phyloP scores from a whole-genome alignment of 2,113 vertebrate genomes.

The Lophius piscatorius region DNA sequence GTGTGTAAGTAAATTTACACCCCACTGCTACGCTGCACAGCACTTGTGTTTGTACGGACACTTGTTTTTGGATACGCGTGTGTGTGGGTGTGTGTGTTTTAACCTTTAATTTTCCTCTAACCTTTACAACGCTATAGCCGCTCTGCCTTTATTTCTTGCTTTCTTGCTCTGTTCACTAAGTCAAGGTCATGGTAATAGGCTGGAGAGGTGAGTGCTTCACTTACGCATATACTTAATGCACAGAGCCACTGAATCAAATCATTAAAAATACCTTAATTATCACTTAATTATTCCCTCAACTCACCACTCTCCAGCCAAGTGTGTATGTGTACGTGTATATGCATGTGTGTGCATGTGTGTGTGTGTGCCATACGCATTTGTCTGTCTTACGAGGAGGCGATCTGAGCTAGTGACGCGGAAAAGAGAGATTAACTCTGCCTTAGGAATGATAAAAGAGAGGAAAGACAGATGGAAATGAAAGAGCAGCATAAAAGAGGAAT shows the following conservation, averaged over 20 bases:
- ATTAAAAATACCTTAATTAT: constrained; percentile 86
- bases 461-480: constrained; percentile 72
- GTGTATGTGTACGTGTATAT: constrained; percentile 34
- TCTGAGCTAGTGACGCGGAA: constrained; percentile 72
- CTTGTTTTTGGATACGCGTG: constrained; percentile 37
- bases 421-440: constrained; percentile 76
- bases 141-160: constrained; percentile 56
- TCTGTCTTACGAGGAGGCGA: constrained; percentile 68
- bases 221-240: constrained; percentile 76
- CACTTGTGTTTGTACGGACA: constrained; percentile 35
- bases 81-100: constrained; percentile 41
- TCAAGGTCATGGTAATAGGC: constrained; percentile 85
- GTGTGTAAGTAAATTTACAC: constrained; percentile 66
- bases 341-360: constrained; percentile 17
- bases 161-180: constrained; percentile 66
- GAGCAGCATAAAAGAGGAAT: constrained; percentile 49
- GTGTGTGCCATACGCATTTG: constrained; percentile 65
- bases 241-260: constrained; percentile 85
- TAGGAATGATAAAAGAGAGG: constrained; percentile 72
- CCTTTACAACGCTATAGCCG: constrained; percentile 75
- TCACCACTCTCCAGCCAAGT: constrained; percentile 61
- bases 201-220: constrained; percentile 82
- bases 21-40: constrained; percentile 46
- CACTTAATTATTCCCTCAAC: constrained; percentile 83
- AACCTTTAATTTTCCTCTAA: constrained; percentile 78